A percentile compares a stretch with the other conserved stretches of the same genome.
Evolutionary conservation across 1,140 invertebrate species (phyloP).

Genomic region (Xylocopa sonorina): DNA sequence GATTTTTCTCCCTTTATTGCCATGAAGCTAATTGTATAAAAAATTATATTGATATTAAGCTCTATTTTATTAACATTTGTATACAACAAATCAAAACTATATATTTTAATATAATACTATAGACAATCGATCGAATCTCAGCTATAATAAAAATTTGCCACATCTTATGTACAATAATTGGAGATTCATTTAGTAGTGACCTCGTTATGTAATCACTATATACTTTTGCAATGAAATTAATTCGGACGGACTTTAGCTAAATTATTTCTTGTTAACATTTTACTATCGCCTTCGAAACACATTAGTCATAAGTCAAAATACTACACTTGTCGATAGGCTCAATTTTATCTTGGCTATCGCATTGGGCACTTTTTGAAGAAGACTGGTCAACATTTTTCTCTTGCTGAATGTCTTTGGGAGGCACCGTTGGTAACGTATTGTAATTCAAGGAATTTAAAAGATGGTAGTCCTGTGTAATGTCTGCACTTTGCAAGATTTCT

Average conservation of each 20-base stretch:
- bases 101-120: constrained; percentile 29
- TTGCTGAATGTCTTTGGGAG: constrained; percentile 53
- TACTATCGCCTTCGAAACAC: constrained; percentile 58
- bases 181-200: constrained; percentile 57
- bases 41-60: constrained; percentile 45
- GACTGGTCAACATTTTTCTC: constrained; percentile 30
- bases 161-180: constrained; percentile 60
- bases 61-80: constrained; percentile 34
- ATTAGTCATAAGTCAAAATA: constrained; percentile 67
- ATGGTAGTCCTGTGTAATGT: constrained; percentile 51
- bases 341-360: constrained; percentile 60
- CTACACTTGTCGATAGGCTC: constrained; percentile 69
- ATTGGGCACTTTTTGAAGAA: constrained; percentile 66
- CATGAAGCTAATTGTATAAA: constrained; percentile 33
- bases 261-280: constrained; percentile 67
- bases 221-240: constrained; percentile 71
- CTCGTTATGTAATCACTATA: constrained; percentile 43
- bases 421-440: constrained; percentile 63
- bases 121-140: constrained; percentile 56
- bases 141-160: constrained; percentile 49
- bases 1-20: constrained; percentile 28
- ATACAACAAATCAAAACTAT: constrained; percentile 31
- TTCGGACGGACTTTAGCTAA: constrained; percentile 80
- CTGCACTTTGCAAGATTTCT: constrained; percentile 35
- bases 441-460: constrained; percentile 48